A percentile compares a stretch with the other conserved stretches of the same genome.
These are phyloP conservation scores for Stichopus horrens DNA, from an alignment of 53 echinoderm and acorn worm genomes.

Conservation along the genomic window DNA sequence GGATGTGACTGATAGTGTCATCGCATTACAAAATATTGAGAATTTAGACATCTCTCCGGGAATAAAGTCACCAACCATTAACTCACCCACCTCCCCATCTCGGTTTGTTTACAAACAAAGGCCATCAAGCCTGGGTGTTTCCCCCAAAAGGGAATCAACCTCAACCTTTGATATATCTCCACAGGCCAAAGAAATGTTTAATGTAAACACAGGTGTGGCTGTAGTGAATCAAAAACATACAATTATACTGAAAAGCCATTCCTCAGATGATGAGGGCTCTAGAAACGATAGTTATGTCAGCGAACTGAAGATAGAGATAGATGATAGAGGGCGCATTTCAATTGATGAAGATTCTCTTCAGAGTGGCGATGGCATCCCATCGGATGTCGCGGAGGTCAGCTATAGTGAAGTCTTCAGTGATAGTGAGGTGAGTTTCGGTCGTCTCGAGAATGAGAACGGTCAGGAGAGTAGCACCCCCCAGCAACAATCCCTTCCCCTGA, in stretches of 20 bases:
- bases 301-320: conserved; percentile 48
- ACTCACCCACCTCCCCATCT: conserved; percentile 21
- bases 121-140: neutral
- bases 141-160: conserved; percentile 10
- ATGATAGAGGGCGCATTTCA: conserved; percentile 29
- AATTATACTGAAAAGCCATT: conserved; percentile 25
- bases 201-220: neutral
- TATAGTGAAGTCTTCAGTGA: conserved; percentile 66
- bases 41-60: conserved; percentile 15
- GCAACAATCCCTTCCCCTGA: conserved; percentile 33
- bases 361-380: conserved; percentile 53
- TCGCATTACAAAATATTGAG: conserved; percentile 40
- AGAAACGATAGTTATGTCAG: conserved; percentile 39
- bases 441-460: conserved; percentile 56
- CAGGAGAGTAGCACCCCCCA: conserved; percentile 32
- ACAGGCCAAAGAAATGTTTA: conserved; percentile 34
- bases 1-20: conserved; percentile 41
- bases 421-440: conserved; percentile 70
- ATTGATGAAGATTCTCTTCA: conserved; percentile 49
- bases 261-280: conserved; percentile 44
- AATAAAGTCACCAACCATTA: neutral
- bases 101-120: neutral
- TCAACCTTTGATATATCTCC: conserved; percentile 39
- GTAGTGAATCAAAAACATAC: conserved; percentile 40
- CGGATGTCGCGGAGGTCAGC: conserved; percentile 45